A percentile compares a stretch with the other conserved stretches of the same genome.
Conservation (phyloP, 1,140 invertebrate species). For the Drosophila leontia region DNA sequence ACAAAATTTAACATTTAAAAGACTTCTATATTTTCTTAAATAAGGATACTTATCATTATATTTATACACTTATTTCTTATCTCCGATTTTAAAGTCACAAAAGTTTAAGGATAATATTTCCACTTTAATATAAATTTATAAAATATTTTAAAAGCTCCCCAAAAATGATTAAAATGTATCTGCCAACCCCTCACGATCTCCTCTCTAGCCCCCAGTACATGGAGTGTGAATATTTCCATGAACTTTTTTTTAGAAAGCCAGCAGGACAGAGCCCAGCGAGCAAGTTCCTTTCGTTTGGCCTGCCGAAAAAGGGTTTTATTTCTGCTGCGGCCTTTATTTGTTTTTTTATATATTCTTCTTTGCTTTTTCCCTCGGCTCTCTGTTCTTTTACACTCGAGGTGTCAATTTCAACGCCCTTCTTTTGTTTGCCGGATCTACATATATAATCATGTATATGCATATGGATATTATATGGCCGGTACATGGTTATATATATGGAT, state of each 20-base stretch:
- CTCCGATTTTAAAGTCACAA: too few relatives aligned
- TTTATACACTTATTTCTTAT: background rate
- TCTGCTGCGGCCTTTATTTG: slow-evolving; percentile 48
- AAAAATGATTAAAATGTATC: background rate
- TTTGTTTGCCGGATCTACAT: slow-evolving; percentile 65
- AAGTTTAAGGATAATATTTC: too few relatives aligned
- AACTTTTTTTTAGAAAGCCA: slow-evolving; percentile 54
- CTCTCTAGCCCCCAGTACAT: slow-evolving; percentile 5
- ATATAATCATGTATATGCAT: slow-evolving; percentile 41
- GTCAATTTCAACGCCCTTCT: slow-evolving; percentile 82
- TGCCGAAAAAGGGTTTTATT: slow-evolving; percentile 68
- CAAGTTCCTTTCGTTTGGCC: slow-evolving; percentile 54
- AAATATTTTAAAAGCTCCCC: background rate
- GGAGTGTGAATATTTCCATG: slow-evolving; percentile 41
- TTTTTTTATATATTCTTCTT: slow-evolving; percentile 29
- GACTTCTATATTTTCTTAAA: too few relatives aligned
- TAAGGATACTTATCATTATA: too few relatives aligned
- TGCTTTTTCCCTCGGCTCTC: slow-evolving; percentile 56
- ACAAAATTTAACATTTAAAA: too few relatives aligned
- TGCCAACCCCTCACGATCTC: slow-evolving; percentile 11
- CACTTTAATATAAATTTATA: fast-evolving
- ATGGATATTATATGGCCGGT: slow-evolving; percentile 45
- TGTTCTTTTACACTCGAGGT: slow-evolving; percentile 77
- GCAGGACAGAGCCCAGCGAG: slow-evolving; percentile 38
- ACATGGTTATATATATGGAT: slow-evolving; percentile 54